These are phyloP conservation scores for Colinus virginianus DNA, from an alignment of 2,113 vertebrate genomes.

Conservation along the genomic window DNA sequence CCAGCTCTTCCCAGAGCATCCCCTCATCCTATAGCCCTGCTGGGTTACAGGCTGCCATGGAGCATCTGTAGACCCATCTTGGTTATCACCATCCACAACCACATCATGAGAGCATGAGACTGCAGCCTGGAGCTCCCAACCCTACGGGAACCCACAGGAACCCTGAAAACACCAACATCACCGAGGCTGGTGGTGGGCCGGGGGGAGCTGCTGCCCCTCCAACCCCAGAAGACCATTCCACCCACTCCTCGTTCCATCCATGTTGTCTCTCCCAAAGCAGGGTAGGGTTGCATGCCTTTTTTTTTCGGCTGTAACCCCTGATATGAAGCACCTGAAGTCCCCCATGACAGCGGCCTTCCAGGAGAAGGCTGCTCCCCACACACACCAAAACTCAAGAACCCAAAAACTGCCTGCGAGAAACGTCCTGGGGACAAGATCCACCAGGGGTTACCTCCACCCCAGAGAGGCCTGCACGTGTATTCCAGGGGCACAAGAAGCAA, in stretches of 20 bases:
- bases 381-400: not conserved
- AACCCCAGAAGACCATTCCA: not conserved
- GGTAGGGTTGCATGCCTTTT: not conserved
- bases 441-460: not conserved
- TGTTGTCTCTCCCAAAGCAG: not conserved
- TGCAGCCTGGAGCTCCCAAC: not conserved
- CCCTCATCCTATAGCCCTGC: not conserved
- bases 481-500: not conserved
- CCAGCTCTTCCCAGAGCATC: not conserved
- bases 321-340: not conserved
- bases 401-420: fast-evolving
- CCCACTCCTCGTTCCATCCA: fast-evolving
- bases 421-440: fast-evolving
- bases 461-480: not conserved
- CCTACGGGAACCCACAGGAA: fast-evolving
- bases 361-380: not conserved
- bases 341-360: not conserved
- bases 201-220: not conserved
- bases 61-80: not conserved
- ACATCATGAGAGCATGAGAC: fast-evolving
- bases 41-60: not conserved
- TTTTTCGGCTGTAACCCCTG: not conserved
- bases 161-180: fast-evolving
- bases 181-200: not conserved
- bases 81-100: not conserved